phyloP scores from a whole-genome alignment of 2,113 vertebrate genomes.

The Nycticryphes semicollaris region DNA sequence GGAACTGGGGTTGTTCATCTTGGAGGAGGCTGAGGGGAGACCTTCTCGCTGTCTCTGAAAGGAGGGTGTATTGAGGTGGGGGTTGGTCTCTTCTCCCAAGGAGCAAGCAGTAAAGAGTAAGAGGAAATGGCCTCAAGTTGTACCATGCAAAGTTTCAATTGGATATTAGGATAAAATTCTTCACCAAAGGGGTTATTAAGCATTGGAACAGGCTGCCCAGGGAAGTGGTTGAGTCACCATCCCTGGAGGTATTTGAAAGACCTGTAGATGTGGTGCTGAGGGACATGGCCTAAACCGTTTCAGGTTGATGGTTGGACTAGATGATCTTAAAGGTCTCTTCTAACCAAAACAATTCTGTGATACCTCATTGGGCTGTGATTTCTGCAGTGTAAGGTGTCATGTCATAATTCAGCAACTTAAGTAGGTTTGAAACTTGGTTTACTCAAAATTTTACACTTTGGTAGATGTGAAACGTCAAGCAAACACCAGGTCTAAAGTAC shows the following conservation, averaged over 20 bases:
- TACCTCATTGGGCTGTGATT: background rate
- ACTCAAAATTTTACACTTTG: background rate
- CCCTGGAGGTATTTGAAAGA: background rate
- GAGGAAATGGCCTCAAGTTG: background rate
- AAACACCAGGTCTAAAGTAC: background rate
- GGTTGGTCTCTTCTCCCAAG: background rate
- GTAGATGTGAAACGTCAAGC: background rate
- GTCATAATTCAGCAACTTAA: background rate
- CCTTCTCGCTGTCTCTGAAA: background rate
- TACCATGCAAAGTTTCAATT: background rate
- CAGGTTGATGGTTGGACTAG: background rate
- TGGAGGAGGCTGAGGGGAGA: background rate
- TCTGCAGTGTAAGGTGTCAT: background rate
- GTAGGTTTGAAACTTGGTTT: background rate
- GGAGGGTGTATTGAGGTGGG: background rate
- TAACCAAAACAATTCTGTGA: background rate
- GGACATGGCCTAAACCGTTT: background rate
- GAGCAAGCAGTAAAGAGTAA: background rate
- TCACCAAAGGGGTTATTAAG: background rate
- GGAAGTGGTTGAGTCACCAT: background rate
- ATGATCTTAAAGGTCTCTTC: background rate
- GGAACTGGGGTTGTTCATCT: background rate
- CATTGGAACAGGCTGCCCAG: background rate
- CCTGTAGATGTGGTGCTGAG: background rate
- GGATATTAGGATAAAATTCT: background rate